phyloP scores from a whole-genome alignment of 1,140 invertebrate species.

The Rhagoletis zephyria region DNA sequence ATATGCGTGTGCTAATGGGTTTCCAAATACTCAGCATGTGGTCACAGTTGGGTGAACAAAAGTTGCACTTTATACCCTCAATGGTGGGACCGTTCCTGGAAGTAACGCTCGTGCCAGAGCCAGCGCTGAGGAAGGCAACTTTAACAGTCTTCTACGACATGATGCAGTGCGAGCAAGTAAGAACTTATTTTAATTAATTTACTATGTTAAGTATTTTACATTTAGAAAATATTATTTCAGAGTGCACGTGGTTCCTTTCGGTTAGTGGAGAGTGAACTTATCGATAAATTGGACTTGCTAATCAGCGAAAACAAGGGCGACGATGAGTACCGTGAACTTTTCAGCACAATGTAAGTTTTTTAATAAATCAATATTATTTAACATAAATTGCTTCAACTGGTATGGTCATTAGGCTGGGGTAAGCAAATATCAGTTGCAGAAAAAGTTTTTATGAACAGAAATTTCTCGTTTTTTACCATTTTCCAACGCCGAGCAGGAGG shows the following conservation, averaged over 20 bases:
- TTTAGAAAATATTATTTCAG: conserved; percentile 57
- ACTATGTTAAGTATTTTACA: background rate
- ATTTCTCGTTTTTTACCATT: too few relatives aligned
- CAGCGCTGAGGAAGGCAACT: conserved; percentile 89
- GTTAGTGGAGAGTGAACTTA: conserved; percentile 91
- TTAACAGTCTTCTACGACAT: conserved; percentile 97
- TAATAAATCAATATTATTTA: background rate
- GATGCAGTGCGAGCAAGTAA: conserved; percentile 92
- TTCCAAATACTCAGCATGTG: conserved; percentile 95
- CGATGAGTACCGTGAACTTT: conserved; percentile 91
- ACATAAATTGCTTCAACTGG: background rate
- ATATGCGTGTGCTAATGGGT: conserved; percentile 93
- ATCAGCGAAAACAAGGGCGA: conserved; percentile 95
- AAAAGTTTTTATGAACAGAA: too few relatives aligned
- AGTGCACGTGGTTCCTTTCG: conserved; percentile 85
- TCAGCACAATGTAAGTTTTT: conserved; percentile 91
- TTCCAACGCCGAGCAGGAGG: too few relatives aligned
- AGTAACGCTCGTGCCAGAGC: conserved; percentile 92
- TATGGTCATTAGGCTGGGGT: background rate
- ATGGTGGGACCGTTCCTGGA: conserved; percentile 95
- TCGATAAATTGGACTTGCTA: conserved; percentile 92
- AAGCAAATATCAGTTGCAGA: background rate
- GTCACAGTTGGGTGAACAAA: conserved; percentile 85
- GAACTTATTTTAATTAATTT: background rate
- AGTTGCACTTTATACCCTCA: conserved; percentile 91